Conservation (phyloP, 2,797 vertebrate species). For the Hipposideros larvatus region DNA sequence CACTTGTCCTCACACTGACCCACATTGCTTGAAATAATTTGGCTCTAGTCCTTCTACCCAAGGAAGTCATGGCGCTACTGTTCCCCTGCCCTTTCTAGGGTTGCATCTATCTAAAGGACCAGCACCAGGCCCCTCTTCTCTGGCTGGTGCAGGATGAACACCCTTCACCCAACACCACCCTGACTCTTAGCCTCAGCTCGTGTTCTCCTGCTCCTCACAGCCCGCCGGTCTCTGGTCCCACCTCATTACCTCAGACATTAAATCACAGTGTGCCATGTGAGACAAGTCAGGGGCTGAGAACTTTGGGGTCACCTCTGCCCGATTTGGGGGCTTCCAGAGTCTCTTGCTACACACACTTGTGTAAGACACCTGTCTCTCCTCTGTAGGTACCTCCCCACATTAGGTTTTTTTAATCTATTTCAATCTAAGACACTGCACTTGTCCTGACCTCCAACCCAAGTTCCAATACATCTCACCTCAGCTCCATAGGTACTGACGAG, state of each 20-base stretch:
- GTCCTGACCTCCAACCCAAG: not conserved
- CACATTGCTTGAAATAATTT: rapidly evolving
- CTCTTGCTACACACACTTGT: not conserved
- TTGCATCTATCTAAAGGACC: not conserved
- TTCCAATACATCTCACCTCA: rapidly evolving
- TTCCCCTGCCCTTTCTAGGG: not conserved
- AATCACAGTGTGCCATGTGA: not conserved
- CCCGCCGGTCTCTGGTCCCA: not conserved
- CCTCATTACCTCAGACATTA: not conserved
- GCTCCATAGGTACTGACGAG: not conserved
- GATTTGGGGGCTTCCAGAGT: not conserved
- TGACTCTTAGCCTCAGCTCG: no score
- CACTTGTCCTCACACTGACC: rapidly evolving
- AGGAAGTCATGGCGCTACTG: rapidly evolving
- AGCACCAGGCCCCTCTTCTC: not conserved
- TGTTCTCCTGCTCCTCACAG: not conserved
- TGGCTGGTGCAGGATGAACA: no score
- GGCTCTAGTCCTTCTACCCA: not conserved
- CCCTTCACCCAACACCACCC: rapidly evolving
- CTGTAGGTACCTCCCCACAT: not conserved
- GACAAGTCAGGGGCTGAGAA: no score
- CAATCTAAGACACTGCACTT: not conserved
- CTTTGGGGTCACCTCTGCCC: not conserved
- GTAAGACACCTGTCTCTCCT: not conserved
- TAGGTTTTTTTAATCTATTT: not conserved